A percentile compares a stretch with the other conserved stretches of the same genome.
Conservation (phyloP, 2,888 invertebrate species). For the Gasteruption jaculator region DNA sequence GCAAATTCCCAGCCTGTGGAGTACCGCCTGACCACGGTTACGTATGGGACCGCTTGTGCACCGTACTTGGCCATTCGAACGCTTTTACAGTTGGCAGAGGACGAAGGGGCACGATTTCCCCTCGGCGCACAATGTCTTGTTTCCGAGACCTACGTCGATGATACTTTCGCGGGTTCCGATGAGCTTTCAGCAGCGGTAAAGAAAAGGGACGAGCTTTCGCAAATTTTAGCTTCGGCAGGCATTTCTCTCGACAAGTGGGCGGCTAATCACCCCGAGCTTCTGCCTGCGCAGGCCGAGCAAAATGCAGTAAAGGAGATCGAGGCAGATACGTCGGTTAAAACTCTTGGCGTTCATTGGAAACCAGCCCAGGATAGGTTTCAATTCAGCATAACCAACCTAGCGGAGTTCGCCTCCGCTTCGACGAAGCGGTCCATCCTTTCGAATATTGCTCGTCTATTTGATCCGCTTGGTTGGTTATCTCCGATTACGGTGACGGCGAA, state of each 20-base stretch:
- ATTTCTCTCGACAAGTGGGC: too few species aligned
- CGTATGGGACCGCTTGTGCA: neutral
- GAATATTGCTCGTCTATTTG: constrained; percentile 16
- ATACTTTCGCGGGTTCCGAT: neutral
- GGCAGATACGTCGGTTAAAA: neutral
- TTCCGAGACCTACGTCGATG: neutral
- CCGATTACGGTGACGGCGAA: constrained; percentile 18
- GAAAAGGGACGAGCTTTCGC: too few species aligned
- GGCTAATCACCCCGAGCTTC: too few species aligned
- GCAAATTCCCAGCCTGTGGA: neutral
- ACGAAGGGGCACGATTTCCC: neutral
- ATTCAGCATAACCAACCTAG: neutral
- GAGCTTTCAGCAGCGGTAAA: too few species aligned
- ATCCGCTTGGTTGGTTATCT: constrained; percentile 19
- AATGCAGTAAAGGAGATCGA: neutral
- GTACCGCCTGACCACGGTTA: neutral
- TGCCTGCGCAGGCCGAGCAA: neutral
- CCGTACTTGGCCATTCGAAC: neutral
- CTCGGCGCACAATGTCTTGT: neutral
- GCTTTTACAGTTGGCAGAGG: neutral
- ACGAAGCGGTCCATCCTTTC: neutral
- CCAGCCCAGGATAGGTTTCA: neutral
- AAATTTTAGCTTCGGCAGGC: too few species aligned
- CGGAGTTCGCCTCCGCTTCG: neutral
- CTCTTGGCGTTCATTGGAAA: neutral